Percentiles rank a stretch among this genome's conserved stretches.
phyloP scores from a whole-genome alignment of 2,888 invertebrate genomes.

The Bursaphelenchus okinawaensis region DNA sequence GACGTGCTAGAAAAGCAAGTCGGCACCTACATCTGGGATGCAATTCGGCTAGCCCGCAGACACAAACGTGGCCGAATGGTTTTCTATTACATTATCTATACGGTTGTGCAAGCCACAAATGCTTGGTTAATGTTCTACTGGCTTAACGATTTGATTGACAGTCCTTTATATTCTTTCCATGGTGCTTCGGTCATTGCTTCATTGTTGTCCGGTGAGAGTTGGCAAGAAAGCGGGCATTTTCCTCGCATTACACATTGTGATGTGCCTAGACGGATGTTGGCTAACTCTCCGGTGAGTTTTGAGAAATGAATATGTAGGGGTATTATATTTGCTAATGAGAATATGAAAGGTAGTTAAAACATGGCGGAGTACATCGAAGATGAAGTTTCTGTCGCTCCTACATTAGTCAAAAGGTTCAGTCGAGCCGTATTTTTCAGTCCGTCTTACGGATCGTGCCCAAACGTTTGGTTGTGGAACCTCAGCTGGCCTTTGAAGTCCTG shows the following conservation, averaged over 20 bases:
- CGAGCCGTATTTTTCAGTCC: no score
- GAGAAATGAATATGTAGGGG: no score
- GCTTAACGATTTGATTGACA: slow-evolving; percentile 48
- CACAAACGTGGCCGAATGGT: slow-evolving; percentile 38
- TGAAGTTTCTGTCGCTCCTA: no score
- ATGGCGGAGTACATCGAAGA: no score
- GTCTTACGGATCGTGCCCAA: no score
- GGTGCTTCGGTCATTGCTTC: slow-evolving; percentile 47
- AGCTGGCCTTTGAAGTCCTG: no score
- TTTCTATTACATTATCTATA: slow-evolving; percentile 44
- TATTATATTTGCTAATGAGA: no score
- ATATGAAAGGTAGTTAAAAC: no score
- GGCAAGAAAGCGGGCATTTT: slow-evolving; percentile 55
- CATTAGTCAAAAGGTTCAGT: no score
- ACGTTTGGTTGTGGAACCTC: no score
- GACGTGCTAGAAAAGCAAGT: slow-evolving; percentile 44
- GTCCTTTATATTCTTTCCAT: slow-evolving; percentile 45
- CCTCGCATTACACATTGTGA: slow-evolving; percentile 56
- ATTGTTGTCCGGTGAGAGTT: slow-evolving; percentile 43
- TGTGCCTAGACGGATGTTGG: slow-evolving; percentile 45
- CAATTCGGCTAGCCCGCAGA: slow-evolving; percentile 46
- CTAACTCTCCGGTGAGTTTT: slow-evolving; percentile 41
- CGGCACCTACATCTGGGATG: slow-evolving; percentile 53
- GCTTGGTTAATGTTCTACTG: slow-evolving; percentile 47
- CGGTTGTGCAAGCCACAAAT: slow-evolving; percentile 43